phyloP scores from a whole-genome alignment of 2,113 vertebrate species.

The Psilopsiagon aurifrons region DNA sequence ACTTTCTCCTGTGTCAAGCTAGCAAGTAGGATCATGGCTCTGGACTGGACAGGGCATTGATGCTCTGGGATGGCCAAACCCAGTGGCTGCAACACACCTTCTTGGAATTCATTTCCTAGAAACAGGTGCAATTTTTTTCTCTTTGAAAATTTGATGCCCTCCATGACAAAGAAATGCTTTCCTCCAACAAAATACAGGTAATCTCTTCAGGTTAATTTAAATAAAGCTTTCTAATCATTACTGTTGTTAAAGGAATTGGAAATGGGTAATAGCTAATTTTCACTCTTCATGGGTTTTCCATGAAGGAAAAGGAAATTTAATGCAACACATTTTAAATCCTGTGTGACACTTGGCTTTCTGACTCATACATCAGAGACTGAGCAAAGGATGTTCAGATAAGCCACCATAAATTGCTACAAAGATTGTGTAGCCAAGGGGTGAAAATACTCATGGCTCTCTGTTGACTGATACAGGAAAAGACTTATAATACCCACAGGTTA shows the following conservation, averaged over 20 bases:
- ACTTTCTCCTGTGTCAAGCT: neutral
- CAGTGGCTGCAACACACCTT: fast-evolving
- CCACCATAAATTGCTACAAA: neutral
- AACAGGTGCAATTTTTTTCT: neutral
- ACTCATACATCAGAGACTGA: neutral
- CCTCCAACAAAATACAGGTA: neutral
- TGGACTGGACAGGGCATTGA: fast-evolving
- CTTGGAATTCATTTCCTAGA: neutral
- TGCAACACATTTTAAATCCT: neutral
- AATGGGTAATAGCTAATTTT: neutral
- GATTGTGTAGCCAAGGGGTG: neutral
- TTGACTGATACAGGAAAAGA: neutral
- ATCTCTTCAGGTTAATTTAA: neutral
- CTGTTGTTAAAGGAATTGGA: neutral
- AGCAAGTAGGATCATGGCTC: neutral
- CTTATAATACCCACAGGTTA: neutral
- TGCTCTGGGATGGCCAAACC: neutral
- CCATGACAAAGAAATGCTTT: neutral
- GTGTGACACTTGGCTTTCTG: neutral
- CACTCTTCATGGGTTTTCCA: neutral
- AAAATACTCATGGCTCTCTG: neutral
- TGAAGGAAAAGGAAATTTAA: neutral
- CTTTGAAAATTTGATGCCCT: neutral
- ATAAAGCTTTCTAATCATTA: neutral
- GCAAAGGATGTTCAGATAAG: neutral